These are phyloP conservation scores for Barnardius zonarius DNA, from an alignment of 2,113 vertebrate species.

Conservation along the genomic window DNA sequence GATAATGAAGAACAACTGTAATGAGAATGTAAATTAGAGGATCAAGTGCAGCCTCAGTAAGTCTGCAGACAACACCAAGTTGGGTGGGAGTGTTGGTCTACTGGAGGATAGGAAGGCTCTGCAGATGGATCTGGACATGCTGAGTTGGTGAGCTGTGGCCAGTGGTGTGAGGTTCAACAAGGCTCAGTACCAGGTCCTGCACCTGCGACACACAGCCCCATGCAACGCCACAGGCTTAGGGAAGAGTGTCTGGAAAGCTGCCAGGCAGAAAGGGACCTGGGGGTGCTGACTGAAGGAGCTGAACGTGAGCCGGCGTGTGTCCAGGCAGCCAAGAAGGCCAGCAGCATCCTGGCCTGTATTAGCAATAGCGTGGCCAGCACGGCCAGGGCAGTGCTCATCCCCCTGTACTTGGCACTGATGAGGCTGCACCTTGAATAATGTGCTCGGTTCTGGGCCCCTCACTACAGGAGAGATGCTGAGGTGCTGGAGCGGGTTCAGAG, in stretches of 20 bases:
- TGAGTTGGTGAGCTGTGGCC: not conserved
- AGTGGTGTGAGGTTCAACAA: not conserved
- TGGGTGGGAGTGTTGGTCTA: not conserved
- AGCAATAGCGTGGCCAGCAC: not conserved
- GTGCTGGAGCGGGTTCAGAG: accelerated
- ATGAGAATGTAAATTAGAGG: not conserved
- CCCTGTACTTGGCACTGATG: not conserved
- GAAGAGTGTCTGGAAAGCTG: not conserved
- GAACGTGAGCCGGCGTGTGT: not conserved
- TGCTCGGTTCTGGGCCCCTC: not conserved
- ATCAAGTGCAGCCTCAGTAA: not conserved
- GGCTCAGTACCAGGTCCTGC: not conserved
- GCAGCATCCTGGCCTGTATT: not conserved
- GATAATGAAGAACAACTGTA: not conserved
- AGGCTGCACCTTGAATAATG: accelerated
- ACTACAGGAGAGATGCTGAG: not conserved
- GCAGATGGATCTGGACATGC: not conserved
- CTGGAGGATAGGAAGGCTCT: not conserved
- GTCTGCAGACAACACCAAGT: not conserved
- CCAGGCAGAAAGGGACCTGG: not conserved
- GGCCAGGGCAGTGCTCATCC: not conserved
- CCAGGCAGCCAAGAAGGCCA: not conserved
- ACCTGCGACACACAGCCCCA: not conserved
- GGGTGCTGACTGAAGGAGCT: not conserved
- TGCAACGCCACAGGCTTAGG: accelerated